phyloP scores from a whole-genome alignment of 1,140 invertebrate genomes.

The Bombus picipes region DNA sequence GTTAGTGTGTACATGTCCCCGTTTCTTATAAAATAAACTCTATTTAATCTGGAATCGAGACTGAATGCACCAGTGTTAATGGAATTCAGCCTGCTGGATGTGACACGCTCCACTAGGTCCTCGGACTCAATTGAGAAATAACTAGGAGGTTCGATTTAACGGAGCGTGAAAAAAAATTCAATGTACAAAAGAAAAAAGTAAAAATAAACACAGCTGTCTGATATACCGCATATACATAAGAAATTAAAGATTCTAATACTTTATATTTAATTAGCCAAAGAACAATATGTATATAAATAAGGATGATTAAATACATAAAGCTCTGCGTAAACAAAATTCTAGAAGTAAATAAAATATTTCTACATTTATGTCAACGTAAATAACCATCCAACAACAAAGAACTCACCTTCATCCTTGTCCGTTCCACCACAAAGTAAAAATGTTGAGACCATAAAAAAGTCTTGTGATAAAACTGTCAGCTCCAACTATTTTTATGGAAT shows the following conservation, averaged over 20 bases:
- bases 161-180: slow-evolving; percentile 30
- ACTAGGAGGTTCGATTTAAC: slow-evolving; percentile 44
- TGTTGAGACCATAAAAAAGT: slow-evolving; percentile 18
- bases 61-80: slow-evolving; percentile 56
- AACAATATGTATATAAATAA: neutral
- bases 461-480: neutral
- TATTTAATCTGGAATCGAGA: slow-evolving; percentile 54
- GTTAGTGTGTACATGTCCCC: slow-evolving; percentile 1
- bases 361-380: neutral
- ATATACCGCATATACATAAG: neutral
- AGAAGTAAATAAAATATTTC: neutral
- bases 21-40: slow-evolving; percentile 58
- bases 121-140: slow-evolving; percentile 38
- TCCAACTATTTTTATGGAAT: neutral
- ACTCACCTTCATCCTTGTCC: slow-evolving; percentile 11
- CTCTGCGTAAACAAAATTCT: neutral
- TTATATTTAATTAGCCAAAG: too few species aligned
- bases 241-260: neutral
- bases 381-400: neutral
- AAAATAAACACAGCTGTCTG: neutral
- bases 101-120: slow-evolving; percentile 36
- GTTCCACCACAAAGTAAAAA: neutral
- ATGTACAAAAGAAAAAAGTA: neutral
- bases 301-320: neutral
- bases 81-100: slow-evolving; percentile 46